These are phyloP conservation scores for Polydrusus tereticollis DNA, from an alignment of 2,888 invertebrate genomes.

Conservation along the genomic window DNA sequence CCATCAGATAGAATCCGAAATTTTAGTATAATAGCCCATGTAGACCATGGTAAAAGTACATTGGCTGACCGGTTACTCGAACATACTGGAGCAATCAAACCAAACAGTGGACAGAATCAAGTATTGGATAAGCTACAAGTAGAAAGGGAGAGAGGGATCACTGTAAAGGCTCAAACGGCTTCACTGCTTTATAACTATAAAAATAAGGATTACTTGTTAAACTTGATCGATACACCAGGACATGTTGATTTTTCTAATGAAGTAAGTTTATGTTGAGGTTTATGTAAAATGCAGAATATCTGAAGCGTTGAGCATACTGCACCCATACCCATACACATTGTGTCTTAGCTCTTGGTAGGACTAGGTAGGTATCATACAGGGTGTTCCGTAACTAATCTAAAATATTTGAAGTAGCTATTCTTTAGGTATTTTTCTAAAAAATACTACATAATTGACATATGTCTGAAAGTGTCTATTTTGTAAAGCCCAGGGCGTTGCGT, in stretches of 20 bases:
- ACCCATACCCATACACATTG: no score
- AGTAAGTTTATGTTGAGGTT: conserved; percentile 73
- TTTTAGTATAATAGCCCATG: conserved; percentile 98
- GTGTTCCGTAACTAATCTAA: no score
- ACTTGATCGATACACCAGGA: conserved; percentile 97
- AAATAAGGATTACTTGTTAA: conserved; percentile 83
- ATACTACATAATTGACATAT: no score
- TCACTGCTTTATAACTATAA: conserved; percentile 84
- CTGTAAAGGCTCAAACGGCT: conserved; percentile 97
- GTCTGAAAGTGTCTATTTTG: no score
- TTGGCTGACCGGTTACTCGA: conserved; percentile 96
- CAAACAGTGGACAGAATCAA: conserved; percentile 76
- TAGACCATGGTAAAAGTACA: conserved; percentile 99
- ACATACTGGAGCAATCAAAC: conserved; percentile 85
- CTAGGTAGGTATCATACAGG: no score
- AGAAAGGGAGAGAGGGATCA: conserved; percentile 96
- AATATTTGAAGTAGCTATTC: no score
- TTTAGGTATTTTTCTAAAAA: no score
- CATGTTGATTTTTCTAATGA: conserved; percentile 99
- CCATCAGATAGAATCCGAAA: conserved; percentile 80
- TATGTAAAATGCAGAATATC: no score
- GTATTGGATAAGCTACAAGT: conserved; percentile 86
- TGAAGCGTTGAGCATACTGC: no score
- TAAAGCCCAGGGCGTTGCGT: no score
- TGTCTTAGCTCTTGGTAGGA: no score